Conservation (phyloP, 1,140 invertebrate species). For the Acromyrmex echinatior region DNA sequence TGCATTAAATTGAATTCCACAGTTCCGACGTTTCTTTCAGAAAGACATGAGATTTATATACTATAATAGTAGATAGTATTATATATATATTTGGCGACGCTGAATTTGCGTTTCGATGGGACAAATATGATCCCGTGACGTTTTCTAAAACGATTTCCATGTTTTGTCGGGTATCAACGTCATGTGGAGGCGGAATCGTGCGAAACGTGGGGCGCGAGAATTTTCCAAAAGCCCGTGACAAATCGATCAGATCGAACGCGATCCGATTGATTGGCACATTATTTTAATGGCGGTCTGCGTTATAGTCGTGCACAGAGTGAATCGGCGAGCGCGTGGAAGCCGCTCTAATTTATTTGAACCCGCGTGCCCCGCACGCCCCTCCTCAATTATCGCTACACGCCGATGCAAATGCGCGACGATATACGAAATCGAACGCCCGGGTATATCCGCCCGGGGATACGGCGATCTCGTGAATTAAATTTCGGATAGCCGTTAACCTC, state of each 20-base stretch:
- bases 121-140: conserved; percentile 31
- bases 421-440: conserved; percentile 31
- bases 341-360: conserved; percentile 59
- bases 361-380: conserved; percentile 13
- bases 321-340: conserved; percentile 6
- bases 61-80: no score
- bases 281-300: conserved; percentile 50
- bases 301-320: conserved; percentile 9
- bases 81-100: neutral
- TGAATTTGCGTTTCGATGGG: neutral
- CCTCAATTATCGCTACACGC: conserved; percentile 61
- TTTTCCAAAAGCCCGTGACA: conserved; percentile 9
- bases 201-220: neutral
- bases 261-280: conserved; percentile 50
- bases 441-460: conserved; percentile 2
- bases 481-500: conserved; percentile 59
- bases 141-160: conserved; percentile 36
- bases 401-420: conserved; percentile 33
- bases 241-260: conserved; percentile 43
- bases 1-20: neutral
- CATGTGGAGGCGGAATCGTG: neutral
- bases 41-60: neutral
- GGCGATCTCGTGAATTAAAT: conserved; percentile 63
- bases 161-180: neutral
- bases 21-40: neutral